These are phyloP conservation scores for Drosophila cracens DNA, from an alignment of 2,888 invertebrate genomes.

Conservation along the genomic window DNA sequence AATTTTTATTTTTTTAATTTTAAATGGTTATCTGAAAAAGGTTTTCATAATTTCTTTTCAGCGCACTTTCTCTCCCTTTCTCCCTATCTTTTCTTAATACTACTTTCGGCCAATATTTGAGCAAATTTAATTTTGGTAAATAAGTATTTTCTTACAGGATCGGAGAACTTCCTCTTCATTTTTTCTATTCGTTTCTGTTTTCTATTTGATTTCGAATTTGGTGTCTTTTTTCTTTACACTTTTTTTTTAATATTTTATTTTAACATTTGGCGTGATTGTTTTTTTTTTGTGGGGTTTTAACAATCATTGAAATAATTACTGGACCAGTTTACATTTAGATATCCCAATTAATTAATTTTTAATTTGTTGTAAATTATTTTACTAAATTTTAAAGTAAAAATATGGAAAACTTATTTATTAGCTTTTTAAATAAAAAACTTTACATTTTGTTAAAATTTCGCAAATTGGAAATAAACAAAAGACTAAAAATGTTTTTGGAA, in stretches of 20 bases:
- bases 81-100: not conserved
- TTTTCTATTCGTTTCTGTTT: not conserved
- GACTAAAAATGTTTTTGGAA: not conserved
- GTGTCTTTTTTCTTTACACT: rapidly evolving
- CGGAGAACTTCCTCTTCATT: no score
- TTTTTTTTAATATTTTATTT: not conserved
- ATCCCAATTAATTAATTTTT: not conserved
- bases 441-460: rapidly evolving
- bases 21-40: not conserved
- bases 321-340: not conserved
- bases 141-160: not conserved
- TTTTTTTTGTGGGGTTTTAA: not conserved
- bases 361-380: not conserved
- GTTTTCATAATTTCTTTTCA: not conserved
- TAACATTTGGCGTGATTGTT: not conserved
- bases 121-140: not conserved
- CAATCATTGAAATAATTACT: not conserved
- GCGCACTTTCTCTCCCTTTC: rapidly evolving
- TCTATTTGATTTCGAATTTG: not conserved
- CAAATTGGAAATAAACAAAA: no score
- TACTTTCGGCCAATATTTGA: not conserved
- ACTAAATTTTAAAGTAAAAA: rapidly evolving
- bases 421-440: not conserved
- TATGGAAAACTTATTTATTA: rapidly evolving
- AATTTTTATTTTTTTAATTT: not conserved